These are phyloP conservation scores for Cryptocephalus primarius DNA, from an alignment of 2,888 invertebrate species.

Conservation along the genomic window DNA sequence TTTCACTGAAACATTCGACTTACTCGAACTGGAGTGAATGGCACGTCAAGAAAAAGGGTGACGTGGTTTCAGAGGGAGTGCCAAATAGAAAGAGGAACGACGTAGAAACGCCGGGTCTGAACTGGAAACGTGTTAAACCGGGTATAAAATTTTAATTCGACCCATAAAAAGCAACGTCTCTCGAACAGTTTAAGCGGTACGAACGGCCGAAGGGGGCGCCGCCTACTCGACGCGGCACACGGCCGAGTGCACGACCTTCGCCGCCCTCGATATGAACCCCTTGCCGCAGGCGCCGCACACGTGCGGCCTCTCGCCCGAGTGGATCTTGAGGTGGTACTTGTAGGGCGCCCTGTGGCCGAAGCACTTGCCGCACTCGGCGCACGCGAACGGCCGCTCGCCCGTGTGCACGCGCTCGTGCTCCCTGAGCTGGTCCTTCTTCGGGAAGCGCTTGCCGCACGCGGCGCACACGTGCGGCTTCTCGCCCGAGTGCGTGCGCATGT, in stretches of 20 bases:
- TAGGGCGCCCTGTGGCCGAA: slow-evolving; percentile 23
- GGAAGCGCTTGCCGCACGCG: slow-evolving; percentile 27
- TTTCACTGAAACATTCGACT: no score
- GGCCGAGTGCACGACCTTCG: slow-evolving; percentile 9
- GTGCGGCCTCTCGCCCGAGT: slow-evolving; percentile 16
- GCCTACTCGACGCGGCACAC: not conserved
- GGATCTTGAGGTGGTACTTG: slow-evolving; percentile 19
- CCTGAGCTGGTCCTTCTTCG: slow-evolving; percentile 28
- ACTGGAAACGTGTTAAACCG: no score
- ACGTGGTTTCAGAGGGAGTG: no score
- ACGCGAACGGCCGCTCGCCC: slow-evolving; percentile 31
- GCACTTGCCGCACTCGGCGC: slow-evolving; percentile 22
- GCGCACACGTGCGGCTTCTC: slow-evolving; percentile 37
- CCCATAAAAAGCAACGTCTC: no score
- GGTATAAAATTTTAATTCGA: no score
- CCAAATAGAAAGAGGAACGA: no score
- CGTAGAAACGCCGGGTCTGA: no score
- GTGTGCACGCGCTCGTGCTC: slow-evolving; percentile 32
- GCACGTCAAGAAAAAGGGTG: no score
- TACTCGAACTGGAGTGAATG: no score
- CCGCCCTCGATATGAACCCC: slow-evolving; percentile 18
- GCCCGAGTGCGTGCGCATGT: slow-evolving; percentile 30
- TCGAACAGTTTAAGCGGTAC: no score
- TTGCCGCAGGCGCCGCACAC: slow-evolving; percentile 20
- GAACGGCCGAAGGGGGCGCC: no score